Base-by-base conservation (phyloP, 2,797 vertebrate species). In the Helostoma temminkii region DNA sequence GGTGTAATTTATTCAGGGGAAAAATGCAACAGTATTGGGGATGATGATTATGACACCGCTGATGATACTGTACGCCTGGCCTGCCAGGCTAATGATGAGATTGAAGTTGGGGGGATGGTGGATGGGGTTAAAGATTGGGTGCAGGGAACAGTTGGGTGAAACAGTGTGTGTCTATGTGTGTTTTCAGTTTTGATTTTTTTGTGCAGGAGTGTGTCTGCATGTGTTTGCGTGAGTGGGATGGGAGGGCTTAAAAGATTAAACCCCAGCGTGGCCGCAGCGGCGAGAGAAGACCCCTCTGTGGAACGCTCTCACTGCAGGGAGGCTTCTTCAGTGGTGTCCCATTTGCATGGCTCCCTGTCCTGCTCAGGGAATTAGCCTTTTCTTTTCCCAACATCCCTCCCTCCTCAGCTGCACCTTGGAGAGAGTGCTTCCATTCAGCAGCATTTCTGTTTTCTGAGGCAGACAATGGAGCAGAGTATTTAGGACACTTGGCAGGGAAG, bases 401-500 rank as follows among this genome's bases (percentile, higher is more conserved):
- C 78, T 82, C 69, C 77, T 76, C 61, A 64, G 73, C 24, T 72
- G 66, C 79, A 83, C 84, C 83, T 88, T 70, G 24, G 65, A 76
- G 74, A 81, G 77, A 84, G 76, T 7, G 59, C 75, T 76, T 84
- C 81, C 70, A 71, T 84, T 81, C 82, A 76, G 67, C 66, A 41
- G 78, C 72, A 34, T 10, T 45, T 75, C 87, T 88, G 54, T 34
- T 88, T 85, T 87, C 82, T 74, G 80, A 84, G 70, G 78, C 84
- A 86, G 80, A 93, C 91, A 92, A 92, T 90, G 75, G 81, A 80
- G 71, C 26, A 2, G 71, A 82, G 90, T 89, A 93, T 93, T 91
- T 92, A 92, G 92, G 92, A 88, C 87, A 89, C 82, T 92, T 93
- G 93, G 90, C 87, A 87, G 85, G 49, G 59, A 48, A 54, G 62